Evolutionary conservation across 2,888 invertebrate genomes (phyloP).

Genomic region (Metellina segmentata): DNA sequence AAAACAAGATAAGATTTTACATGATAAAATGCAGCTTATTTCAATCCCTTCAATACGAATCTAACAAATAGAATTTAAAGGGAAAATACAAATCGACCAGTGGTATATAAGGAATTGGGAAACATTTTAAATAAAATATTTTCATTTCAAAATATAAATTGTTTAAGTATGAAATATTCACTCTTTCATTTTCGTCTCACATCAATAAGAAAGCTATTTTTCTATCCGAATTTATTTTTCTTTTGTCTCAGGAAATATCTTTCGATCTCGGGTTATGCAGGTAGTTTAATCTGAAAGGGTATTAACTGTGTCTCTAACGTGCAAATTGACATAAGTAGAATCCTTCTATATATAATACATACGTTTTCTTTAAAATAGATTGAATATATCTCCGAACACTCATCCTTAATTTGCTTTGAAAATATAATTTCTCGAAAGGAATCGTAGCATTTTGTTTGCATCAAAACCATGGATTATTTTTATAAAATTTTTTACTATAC

Average conservation of each 20-base stretch:
- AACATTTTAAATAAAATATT: slow-evolving; percentile 24
- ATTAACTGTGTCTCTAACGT: too few species aligned
- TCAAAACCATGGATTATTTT: too few species aligned
- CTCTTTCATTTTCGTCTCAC: slow-evolving; percentile 5
- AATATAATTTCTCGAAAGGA: too few species aligned
- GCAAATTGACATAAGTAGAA: too few species aligned
- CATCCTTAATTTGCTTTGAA: too few species aligned
- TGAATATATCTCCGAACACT: too few species aligned
- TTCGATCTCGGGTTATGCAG: not conserved
- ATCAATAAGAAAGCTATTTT: not conserved
- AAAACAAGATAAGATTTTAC: slow-evolving; percentile 27
- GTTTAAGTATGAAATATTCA: slow-evolving; percentile 27
- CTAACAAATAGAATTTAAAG: slow-evolving; percentile 3
- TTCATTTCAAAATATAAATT: slow-evolving; percentile 23
- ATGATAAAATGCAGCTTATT: slow-evolving; percentile 30
- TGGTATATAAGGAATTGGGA: slow-evolving; percentile 3
- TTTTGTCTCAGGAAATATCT: not conserved
- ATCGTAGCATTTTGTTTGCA: too few species aligned
- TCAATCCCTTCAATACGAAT: not conserved
- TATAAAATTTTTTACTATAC: too few species aligned
- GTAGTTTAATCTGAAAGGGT: not conserved
- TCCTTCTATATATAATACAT: too few species aligned
- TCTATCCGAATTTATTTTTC: slow-evolving; percentile 8
- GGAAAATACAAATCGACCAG: slow-evolving; percentile 11
- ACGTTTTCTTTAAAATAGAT: too few species aligned